Conservation (phyloP, 2,797 vertebrate genomes). For the Lepilemur ruficaudatus region DNA sequence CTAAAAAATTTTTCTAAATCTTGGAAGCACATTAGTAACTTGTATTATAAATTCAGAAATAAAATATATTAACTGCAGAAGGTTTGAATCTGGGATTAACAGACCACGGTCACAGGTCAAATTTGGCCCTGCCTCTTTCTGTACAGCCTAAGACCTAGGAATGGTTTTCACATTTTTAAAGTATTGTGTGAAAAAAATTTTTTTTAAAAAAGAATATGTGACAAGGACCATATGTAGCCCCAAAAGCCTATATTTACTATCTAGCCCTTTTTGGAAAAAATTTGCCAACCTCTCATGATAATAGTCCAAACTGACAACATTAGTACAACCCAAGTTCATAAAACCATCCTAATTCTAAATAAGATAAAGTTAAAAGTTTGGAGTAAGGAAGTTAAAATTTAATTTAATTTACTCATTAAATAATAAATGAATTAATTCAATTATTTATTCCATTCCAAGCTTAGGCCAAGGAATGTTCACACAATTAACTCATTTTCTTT, state of each 20-base stretch:
- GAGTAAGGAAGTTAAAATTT: conserved; percentile 12
- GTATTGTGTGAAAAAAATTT: background rate
- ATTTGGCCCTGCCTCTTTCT: background rate
- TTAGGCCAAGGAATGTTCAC: background rate
- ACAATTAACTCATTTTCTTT: conserved; percentile 10
- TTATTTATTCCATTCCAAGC: background rate
- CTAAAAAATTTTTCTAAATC: background rate
- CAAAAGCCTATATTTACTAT: background rate
- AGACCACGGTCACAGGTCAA: background rate
- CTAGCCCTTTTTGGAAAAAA: background rate
- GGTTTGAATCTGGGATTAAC: background rate
- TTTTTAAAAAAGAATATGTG: background rate
- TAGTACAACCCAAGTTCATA: background rate
- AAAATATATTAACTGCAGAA: conserved; percentile 6
- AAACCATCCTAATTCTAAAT: background rate
- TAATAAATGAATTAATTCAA: background rate
- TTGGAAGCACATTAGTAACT: background rate
- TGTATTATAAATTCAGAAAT: background rate
- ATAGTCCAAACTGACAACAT: background rate
- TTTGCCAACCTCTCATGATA: background rate
- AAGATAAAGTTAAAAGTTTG: background rate
- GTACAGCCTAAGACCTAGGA: background rate
- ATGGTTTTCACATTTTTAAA: background rate
- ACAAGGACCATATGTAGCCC: background rate
- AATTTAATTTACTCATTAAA: conserved; percentile 19